Evolutionary conservation across 1,140 invertebrate genomes (phyloP).

Genomic region (Phthorimaea operculella): DNA sequence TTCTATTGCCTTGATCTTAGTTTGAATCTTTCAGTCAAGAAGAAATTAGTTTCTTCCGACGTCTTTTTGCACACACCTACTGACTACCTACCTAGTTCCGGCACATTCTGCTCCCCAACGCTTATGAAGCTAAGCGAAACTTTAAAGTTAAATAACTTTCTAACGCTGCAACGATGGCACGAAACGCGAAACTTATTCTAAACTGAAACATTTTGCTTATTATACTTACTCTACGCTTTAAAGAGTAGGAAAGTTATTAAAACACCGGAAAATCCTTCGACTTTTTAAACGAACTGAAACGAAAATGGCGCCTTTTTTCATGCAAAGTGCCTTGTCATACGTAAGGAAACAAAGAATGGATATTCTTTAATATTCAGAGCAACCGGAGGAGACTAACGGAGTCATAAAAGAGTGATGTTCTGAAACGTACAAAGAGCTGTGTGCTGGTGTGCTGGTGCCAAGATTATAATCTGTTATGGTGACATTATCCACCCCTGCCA

Average conservation of each 20-base stretch:
- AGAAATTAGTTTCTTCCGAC: no score
- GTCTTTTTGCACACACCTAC: no score
- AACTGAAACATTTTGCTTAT: slow-evolving; percentile 12
- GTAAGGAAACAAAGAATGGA: not conserved
- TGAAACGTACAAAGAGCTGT: slow-evolving; percentile 23
- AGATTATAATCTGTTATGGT: slow-evolving; percentile 63
- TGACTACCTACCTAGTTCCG: not conserved
- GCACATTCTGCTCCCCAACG: not conserved
- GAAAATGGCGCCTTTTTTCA: not conserved
- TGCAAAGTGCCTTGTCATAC: not conserved
- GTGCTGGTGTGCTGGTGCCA: slow-evolving; percentile 37
- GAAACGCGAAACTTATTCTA: slow-evolving; percentile 7
- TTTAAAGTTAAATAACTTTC: slow-evolving; percentile 1
- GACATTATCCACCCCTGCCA: slow-evolving; percentile 58
- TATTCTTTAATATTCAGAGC: slow-evolving; percentile 13
- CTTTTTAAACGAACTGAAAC: not conserved
- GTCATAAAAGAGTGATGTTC: slow-evolving; percentile 39
- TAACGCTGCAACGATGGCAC: not conserved
- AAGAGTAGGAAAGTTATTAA: not conserved
- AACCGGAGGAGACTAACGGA: slow-evolving; percentile 14
- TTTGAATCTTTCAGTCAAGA: no score
- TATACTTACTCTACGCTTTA: not conserved
- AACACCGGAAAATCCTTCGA: not conserved
- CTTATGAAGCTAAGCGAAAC: not conserved
- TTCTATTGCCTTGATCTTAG: no score